phyloP scores from a whole-genome alignment of 2,888 invertebrate species.

The Calliopum simillimum region DNA sequence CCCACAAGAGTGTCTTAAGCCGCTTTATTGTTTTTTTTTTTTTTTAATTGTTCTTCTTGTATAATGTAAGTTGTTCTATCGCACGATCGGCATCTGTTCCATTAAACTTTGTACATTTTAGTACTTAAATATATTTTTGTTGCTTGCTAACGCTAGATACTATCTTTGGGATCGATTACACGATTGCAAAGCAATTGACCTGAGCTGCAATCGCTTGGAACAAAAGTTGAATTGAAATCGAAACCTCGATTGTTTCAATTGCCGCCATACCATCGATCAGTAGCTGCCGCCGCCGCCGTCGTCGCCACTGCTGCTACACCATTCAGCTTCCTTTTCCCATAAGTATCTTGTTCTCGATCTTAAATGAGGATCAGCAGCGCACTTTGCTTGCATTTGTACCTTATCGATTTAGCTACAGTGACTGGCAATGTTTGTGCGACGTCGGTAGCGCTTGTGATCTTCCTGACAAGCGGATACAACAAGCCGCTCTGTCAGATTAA shows the following conservation, averaged over 20 bases:
- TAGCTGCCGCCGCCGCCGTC: not conserved
- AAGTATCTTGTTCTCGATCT: not conserved
- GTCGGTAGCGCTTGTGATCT: slow-evolving; percentile 32
- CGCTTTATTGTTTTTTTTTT: not conserved
- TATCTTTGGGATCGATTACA: slow-evolving; percentile 33
- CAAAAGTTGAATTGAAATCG: slow-evolving; percentile 22
- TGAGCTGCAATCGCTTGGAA: slow-evolving; percentile 20
- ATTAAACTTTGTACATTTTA: slow-evolving; percentile 18
- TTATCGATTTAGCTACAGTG: slow-evolving; percentile 11
- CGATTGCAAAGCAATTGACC: slow-evolving; percentile 31
- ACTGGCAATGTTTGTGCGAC: slow-evolving; percentile 11
- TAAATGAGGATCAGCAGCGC: slow-evolving; percentile 5
- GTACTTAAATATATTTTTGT: slow-evolving; percentile 11
- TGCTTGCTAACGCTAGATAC: slow-evolving; percentile 3
- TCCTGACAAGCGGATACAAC: slow-evolving; percentile 29
- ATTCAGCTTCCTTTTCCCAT: not conserved
- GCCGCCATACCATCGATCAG: slow-evolving; percentile 16
- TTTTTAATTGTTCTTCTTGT: not conserved
- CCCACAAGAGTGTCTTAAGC: slow-evolving; percentile 12
- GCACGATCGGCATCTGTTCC: slow-evolving; percentile 27
- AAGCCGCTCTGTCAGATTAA: slow-evolving; percentile 34
- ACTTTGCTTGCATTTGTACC: not conserved
- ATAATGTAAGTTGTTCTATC: slow-evolving; percentile 11
- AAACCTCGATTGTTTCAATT: slow-evolving; percentile 12
- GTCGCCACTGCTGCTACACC: not conserved